These are phyloP conservation scores for Phyllotis vaccarum DNA, from an alignment of 2,797 vertebrate genomes.

Conservation along the genomic window DNA sequence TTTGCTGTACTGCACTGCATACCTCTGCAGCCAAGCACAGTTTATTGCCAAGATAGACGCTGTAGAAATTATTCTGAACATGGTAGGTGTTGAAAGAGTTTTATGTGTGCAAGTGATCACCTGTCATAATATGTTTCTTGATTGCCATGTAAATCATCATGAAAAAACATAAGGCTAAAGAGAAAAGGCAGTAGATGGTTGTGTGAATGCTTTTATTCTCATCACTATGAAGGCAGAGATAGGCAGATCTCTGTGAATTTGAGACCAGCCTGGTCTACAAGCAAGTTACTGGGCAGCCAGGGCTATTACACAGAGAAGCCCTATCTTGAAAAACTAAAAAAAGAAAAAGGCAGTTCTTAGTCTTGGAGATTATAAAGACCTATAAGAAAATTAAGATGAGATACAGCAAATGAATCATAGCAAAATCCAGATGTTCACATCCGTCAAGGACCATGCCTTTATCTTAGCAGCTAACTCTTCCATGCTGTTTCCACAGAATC, in stretches of 20 bases:
- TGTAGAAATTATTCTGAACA: conserved; percentile 80
- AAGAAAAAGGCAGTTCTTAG: conserved; percentile 66
- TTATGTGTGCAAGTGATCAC: conserved; percentile 86
- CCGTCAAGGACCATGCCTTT: conserved; percentile 44
- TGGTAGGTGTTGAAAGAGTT: conserved; percentile 85
- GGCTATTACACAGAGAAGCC: background rate
- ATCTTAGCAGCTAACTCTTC: background rate
- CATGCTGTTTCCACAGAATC: conserved; percentile 45
- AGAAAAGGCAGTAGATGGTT: conserved; percentile 44
- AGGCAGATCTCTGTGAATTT: background rate
- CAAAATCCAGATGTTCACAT: conserved; percentile 62
- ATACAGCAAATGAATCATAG: conserved; percentile 42
- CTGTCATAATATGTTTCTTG: conserved; percentile 85
- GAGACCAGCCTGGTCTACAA: background rate
- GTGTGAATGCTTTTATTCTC: background rate
- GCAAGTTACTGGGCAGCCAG: background rate
- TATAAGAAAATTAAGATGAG: conserved; percentile 36
- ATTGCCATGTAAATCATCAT: conserved; percentile 52
- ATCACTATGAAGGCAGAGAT: background rate
- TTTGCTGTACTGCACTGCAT: conserved; percentile 67
- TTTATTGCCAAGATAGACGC: conserved; percentile 85
- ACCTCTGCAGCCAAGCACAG: conserved; percentile 81
- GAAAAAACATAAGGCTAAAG: conserved; percentile 61
- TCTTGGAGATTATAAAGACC: conserved; percentile 59
- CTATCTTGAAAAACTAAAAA: background rate